phyloP scores from a whole-genome alignment of 2,888 invertebrate genomes.

The Anthrax anthrax region DNA sequence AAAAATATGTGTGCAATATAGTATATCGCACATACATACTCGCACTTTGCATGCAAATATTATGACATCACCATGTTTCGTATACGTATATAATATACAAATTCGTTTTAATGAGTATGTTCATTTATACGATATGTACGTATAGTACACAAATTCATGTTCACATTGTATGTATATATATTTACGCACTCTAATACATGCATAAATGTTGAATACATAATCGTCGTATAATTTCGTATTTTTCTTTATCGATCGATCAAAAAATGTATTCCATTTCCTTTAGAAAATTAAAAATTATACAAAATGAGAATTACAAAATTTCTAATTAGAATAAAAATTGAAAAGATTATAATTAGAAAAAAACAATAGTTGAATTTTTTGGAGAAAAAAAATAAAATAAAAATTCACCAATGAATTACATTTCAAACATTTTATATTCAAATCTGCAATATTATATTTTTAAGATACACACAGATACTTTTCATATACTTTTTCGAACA shows the following conservation, averaged over 20 bases:
- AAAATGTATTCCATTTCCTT: neutral
- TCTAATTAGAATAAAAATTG: neutral
- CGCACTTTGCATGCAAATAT: no score
- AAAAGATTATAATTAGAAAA: neutral
- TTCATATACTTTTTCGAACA: no score
- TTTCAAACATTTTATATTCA: neutral
- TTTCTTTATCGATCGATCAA: constrained; percentile 13
- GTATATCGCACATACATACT: neutral
- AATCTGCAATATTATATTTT: no score
- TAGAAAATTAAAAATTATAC: neutral
- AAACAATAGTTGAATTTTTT: neutral
- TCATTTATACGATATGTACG: no score
- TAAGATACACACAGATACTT: no score
- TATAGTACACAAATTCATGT: neutral
- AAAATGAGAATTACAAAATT: neutral
- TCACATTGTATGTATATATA: neutral
- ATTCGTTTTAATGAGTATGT: no score
- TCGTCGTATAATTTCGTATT: constrained; percentile 12
- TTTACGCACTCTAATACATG: neutral
- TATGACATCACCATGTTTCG: no score
- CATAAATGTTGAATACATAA: neutral
- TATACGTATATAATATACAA: no score
- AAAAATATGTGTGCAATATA: no score
- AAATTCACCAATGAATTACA: neutral
- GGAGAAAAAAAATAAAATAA: neutral